These are phyloP conservation scores for Colletes collaris DNA, from an alignment of 2,888 invertebrate genomes.

Conservation along the genomic window DNA sequence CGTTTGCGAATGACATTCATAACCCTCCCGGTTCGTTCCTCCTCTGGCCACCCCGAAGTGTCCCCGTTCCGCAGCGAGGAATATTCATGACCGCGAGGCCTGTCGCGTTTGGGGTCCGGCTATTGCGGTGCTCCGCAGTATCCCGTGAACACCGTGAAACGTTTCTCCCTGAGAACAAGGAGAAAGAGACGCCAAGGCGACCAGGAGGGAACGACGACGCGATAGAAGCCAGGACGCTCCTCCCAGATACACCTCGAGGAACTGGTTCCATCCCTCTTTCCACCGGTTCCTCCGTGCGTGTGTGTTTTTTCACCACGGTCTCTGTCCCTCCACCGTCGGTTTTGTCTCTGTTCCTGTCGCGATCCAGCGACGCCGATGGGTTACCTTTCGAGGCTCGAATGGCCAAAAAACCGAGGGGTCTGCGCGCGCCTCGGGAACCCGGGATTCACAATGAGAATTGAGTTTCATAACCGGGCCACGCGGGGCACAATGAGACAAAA, in stretches of 20 bases:
- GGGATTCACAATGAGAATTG: constrained; percentile 75
- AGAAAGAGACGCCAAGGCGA: constrained; percentile 5
- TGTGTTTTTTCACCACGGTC: background rate
- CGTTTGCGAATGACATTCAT: constrained; percentile 75
- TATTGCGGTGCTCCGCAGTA: constrained; percentile 40
- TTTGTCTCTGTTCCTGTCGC: background rate
- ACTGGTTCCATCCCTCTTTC: constrained; percentile 59
- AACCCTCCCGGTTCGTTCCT: constrained; percentile 42
- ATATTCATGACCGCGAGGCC: constrained; percentile 57
- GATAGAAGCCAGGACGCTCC: constrained; percentile 31
- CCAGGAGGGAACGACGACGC: constrained; percentile 10
- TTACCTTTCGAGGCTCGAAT: constrained; percentile 48
- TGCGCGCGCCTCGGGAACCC: constrained; percentile 40
- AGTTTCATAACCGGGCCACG: constrained; percentile 76
- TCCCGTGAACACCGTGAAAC: constrained; percentile 9
- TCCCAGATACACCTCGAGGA: constrained; percentile 38
- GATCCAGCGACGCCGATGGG: constrained; percentile 37
- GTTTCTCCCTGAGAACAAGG: constrained; percentile 28
- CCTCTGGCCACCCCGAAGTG: constrained; percentile 24
- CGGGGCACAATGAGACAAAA: constrained; percentile 76
- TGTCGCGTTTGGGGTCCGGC: constrained; percentile 20
- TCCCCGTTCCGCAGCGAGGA: constrained; percentile 37
- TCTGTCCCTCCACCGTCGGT: background rate
- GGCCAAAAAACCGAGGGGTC: constrained; percentile 46
- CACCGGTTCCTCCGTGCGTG: constrained; percentile 16